Conservation (phyloP, 2,888 invertebrate genomes). For the Amitus sp. region DNA sequence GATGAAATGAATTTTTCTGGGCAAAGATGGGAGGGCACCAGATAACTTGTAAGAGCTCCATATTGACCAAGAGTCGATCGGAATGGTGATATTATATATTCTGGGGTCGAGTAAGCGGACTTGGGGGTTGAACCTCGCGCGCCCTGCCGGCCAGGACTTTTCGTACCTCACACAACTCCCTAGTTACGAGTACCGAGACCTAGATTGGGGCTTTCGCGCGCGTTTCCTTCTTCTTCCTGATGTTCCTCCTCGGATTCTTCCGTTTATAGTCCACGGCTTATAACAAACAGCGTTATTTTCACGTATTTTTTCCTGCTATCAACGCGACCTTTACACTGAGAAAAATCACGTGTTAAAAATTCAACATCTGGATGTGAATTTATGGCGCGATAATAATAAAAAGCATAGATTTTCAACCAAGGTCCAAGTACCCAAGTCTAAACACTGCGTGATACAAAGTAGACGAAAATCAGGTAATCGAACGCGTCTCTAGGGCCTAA, state of each 20-base stretch:
- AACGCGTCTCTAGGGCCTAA: too few relatives aligned
- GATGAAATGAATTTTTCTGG: slow-evolving; percentile 7
- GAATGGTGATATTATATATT: too few relatives aligned
- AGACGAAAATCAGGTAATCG: too few relatives aligned
- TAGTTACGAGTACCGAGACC: slow-evolving; percentile 67
- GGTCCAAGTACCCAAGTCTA: too few relatives aligned
- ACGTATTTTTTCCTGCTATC: slow-evolving; percentile 15
- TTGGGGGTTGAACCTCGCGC: slow-evolving; percentile 64
- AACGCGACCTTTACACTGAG: too few relatives aligned
- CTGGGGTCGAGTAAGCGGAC: slow-evolving; percentile 61
- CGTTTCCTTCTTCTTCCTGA: slow-evolving; percentile 11
- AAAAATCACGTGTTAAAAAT: too few relatives aligned
- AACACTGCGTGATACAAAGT: too few relatives aligned
- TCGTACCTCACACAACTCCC: slow-evolving; percentile 66
- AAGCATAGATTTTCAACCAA: too few relatives aligned
- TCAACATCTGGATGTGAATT: too few relatives aligned
- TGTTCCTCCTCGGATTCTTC: slow-evolving; percentile 20
- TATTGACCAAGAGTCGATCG: too few relatives aligned
- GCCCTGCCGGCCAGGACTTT: slow-evolving; percentile 66
- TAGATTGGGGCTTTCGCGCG: slow-evolving; percentile 47
- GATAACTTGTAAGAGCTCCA: slow-evolving; percentile 29
- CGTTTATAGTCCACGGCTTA: slow-evolving; percentile 5
- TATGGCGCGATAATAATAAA: too few relatives aligned
- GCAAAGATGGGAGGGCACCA: slow-evolving; percentile 37
- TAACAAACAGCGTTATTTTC: not conserved